Evolutionary conservation across 2,888 invertebrate genomes (phyloP).

Genomic region (Strigamia crassipes): DNA sequence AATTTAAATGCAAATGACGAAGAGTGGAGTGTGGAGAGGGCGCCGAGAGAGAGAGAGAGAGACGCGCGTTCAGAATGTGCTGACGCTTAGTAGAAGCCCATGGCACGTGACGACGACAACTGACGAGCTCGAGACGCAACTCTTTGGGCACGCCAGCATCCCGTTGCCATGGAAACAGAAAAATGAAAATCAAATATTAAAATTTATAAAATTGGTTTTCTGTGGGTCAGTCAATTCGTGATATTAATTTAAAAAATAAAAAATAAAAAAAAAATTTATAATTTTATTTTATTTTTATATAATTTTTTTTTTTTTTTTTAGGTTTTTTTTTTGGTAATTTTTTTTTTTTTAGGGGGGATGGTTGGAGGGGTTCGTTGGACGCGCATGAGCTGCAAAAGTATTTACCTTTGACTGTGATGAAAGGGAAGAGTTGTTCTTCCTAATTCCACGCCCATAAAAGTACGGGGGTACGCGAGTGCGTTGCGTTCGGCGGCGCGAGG

Average conservation of each 20-base stretch:
- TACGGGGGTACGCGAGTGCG: not conserved
- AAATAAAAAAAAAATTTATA: too few relatives aligned
- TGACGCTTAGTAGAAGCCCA: not conserved
- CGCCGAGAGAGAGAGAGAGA: not conserved
- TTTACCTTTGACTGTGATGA: constrained; percentile 10
- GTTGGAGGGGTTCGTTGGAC: not conserved
- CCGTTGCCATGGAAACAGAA: not conserved
- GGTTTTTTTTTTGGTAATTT: not conserved
- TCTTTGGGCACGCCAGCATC: not conserved
- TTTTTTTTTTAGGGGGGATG: not conserved
- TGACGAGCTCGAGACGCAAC: not conserved
- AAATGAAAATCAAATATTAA: not conserved
- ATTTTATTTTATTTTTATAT: too few relatives aligned
- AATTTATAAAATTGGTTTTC: too few relatives aligned
- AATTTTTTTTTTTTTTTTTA: too few relatives aligned
- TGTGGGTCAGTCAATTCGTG: too few relatives aligned
- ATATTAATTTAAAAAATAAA: too few relatives aligned
- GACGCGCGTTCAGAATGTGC: not conserved
- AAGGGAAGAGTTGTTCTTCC: constrained; percentile 10
- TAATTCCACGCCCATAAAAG: not conserved
- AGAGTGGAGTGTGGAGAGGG: not conserved
- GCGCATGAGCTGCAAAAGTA: constrained; percentile 10
- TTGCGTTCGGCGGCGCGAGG: not conserved
- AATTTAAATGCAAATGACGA: constrained; percentile 10
- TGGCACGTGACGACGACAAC: constrained; percentile 10